Conservation (phyloP, 2,797 vertebrate species). For the Sebastes glaucus region DNA sequence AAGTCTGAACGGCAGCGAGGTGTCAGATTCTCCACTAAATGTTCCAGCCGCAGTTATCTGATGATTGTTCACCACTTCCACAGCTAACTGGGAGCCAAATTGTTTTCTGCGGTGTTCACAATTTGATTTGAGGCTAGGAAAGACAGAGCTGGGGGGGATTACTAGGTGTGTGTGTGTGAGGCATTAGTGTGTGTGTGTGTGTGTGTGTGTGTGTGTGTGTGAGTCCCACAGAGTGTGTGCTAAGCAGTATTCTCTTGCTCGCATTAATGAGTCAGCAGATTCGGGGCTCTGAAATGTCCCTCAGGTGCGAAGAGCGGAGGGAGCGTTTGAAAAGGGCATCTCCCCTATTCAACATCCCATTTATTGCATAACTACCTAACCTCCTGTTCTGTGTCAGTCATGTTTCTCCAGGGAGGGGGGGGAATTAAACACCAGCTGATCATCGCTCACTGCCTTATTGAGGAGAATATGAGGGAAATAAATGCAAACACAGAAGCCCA, state of each 20-base stretch:
- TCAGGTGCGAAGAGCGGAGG: constrained; percentile 38
- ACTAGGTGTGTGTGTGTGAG: neutral
- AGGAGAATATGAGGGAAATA: neutral
- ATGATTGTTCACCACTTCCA: constrained; percentile 56
- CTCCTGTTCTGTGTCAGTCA: constrained; percentile 48
- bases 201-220: neutral
- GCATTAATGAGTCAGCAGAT: constrained; percentile 52
- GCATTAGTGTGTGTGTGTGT: neutral
- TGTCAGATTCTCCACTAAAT: constrained; percentile 52
- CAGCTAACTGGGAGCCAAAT: constrained; percentile 51
- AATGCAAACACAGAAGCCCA: neutral
- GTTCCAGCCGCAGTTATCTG: constrained; percentile 56
- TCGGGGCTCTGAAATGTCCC: constrained; percentile 33
- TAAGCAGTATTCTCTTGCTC: constrained; percentile 27
- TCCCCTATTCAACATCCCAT: constrained; percentile 17
- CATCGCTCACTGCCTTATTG: constrained; percentile 18
- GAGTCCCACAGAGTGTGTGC: constrained; percentile 4
- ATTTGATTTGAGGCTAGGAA: constrained; percentile 53
- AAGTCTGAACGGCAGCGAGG: constrained; percentile 9
- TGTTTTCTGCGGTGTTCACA: constrained; percentile 18
- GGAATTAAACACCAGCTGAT: neutral
- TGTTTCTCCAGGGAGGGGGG: constrained; percentile 6
- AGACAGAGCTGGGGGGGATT: constrained; percentile 38
- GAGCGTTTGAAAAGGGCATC: constrained; percentile 39
- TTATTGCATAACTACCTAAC: constrained; percentile 54